phyloP scores from a whole-genome alignment of 2,797 vertebrate species.

The Sarcophilus harrisii region DNA sequence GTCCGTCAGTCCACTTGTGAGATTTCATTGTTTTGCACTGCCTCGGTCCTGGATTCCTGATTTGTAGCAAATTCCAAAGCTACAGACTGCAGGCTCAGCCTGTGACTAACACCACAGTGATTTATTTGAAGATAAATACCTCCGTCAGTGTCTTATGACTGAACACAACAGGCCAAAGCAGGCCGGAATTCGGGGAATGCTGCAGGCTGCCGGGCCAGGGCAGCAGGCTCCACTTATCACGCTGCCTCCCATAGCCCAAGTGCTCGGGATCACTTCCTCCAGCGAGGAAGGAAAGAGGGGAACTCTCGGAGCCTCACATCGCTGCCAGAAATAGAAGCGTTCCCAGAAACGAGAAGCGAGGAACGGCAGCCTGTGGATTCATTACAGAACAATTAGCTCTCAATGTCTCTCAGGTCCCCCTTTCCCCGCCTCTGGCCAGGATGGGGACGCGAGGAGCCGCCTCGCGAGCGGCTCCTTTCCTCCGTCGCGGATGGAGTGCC shows the following conservation, averaged over 20 bases:
- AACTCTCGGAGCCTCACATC: conserved; percentile 78
- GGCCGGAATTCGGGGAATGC: conserved; percentile 87
- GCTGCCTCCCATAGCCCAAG: conserved; percentile 75
- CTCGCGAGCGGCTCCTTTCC: not conserved
- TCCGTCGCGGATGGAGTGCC: not conserved
- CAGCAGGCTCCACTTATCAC: conserved; percentile 79
- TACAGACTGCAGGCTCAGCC: conserved; percentile 85
- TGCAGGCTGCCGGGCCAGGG: conserved; percentile 81
- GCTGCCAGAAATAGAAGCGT: conserved; percentile 74
- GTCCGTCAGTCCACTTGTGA: conserved; percentile 49
- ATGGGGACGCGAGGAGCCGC: not conserved
- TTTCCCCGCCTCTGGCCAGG: not conserved
- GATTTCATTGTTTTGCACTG: conserved; percentile 82
- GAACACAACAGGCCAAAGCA: conserved; percentile 80
- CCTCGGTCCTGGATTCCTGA: conserved; percentile 85
- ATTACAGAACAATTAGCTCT: conserved; percentile 28
- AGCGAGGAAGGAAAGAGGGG: conserved; percentile 82
- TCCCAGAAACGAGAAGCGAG: conserved; percentile 67
- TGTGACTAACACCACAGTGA: conserved; percentile 87
- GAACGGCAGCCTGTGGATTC: conserved; percentile 54
- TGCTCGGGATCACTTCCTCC: conserved; percentile 80
- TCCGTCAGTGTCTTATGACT: conserved; percentile 89
- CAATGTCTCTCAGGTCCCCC: not conserved
- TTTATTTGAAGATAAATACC: conserved; percentile 90
- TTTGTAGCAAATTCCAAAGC: conserved; percentile 85